Evolutionary conservation across 1,140 invertebrate species (phyloP), one percentile per base, ranked within the genome.

Genomic region (Dreissena polymorpha): DNA sequence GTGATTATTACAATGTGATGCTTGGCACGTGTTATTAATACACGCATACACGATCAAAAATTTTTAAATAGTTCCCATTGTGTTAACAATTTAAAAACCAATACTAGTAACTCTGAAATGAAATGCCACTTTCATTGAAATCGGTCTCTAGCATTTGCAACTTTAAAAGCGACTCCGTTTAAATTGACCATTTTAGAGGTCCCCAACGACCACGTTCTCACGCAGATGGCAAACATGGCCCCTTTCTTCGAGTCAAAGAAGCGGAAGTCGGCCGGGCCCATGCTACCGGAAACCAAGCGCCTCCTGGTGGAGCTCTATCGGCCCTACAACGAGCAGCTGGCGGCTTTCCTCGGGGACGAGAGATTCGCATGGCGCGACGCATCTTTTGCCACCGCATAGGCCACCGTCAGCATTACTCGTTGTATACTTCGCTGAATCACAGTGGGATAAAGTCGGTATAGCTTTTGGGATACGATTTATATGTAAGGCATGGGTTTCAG

Each of bases 251-350:
- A 51, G n/a, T 55, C 71, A 3, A 6, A 12, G 10, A 29, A 27
- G 7, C 55, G 60, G 27, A 57, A 57, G 13, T 5, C 13, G 12
- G 71, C 71, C 6, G 71, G 71, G 29, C 51, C 71, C 27, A 73
- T 73, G 71, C 21, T 57, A 21, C 13, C 18, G 18, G 51, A 57
- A 60, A 73, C 71, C 25, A n/a, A 27, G 21, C 6, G 18, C 5
- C 16, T 73, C 5, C 53, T 73, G 12, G 51, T 21, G 29, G 51
- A 73, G 13, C 39, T 73, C 29, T 73, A 53, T 60, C 16, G 39
- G n/a, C 71, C 71, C 8, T 73, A 57, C 39, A 13, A 39, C 50
- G 39, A 57, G 25, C 51, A 73, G 16, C 71, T 73, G 0, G 71
- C 53, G 14, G 39, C 23, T 0, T 51, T 25, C 29, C 39, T 73